Evolutionary conservation across 2,888 invertebrate genomes (phyloP), one percentile per base, ranked within the genome.

Genomic region (Diaphora mendica): DNA sequence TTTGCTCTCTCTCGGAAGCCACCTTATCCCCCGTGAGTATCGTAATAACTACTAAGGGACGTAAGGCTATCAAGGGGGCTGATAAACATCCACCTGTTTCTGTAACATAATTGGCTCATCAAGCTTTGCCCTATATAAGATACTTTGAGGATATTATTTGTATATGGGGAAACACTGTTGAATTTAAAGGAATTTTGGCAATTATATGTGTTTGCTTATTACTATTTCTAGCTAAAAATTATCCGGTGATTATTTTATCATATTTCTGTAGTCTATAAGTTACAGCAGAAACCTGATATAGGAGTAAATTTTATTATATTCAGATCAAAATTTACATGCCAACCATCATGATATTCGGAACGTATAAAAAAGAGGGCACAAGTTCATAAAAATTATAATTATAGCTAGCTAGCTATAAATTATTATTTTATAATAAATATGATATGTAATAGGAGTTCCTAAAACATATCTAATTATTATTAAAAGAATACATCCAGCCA

Each of bases 11-110:
- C 64, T 72, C 39, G 26, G 51, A 64, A 23, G 72, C 67, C 64
- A 67, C 33, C 13, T 11, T 42, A 42, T 72, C 23, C 8, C n/a
- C 8, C 51, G 11, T 39, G 51, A 59, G 68, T 68, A 39, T 64
- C 35, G 26, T 33, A 26, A 35, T 65, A 64, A 70, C 35, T 70
- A 71, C 64, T 71, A 26, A 64, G 51, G 62, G 48, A 35, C 64
- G 64, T 64, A 48, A 35, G 35, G 13, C 35, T 64, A 51, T 17
- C 35, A 51, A 33, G 35, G 64, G 48, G 33, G 23, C 42, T 48
- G 30, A 70, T 64, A 64, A 70, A 64, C 51, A 65, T 64, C 64
- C 48, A 64, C 44, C 64, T 71, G 64, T 71, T 51, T 68, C 33
- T 55, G 26, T 71, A 71, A 71, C n/a, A 64, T 48, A 64, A 44